Evolutionary conservation across 2,113 vertebrate genomes (phyloP).

Genomic region (Tenrec ecaudatus): DNA sequence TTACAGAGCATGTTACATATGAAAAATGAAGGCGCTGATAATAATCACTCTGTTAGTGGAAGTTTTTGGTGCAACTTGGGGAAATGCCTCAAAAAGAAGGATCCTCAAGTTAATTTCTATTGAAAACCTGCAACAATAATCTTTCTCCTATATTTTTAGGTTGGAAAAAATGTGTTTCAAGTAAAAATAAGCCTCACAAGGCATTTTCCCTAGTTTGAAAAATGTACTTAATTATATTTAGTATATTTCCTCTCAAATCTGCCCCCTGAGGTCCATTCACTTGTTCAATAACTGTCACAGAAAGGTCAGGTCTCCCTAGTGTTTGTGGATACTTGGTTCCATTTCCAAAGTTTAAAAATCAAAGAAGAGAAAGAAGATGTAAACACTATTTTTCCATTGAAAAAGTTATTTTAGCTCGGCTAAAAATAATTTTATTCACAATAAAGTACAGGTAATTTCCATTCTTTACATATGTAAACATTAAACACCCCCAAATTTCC

Average conservation of each 20-base stretch:
- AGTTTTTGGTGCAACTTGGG: constrained; percentile 56
- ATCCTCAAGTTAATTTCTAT: constrained; percentile 60
- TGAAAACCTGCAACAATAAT: constrained; percentile 59
- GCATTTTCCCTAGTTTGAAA: constrained; percentile 49
- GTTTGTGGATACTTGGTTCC: constrained; percentile 47
- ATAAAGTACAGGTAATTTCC: neutral
- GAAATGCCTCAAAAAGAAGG: constrained; percentile 61
- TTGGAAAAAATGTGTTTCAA: constrained; percentile 56
- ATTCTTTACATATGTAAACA: neutral
- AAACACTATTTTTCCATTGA: neutral
- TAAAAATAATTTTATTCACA: neutral
- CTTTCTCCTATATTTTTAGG: constrained; percentile 49
- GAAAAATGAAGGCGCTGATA: constrained; percentile 46
- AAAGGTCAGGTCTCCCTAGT: constrained; percentile 51
- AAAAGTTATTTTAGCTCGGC: neutral
- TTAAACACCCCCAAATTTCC: neutral
- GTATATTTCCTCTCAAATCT: neutral
- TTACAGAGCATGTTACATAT: constrained; percentile 36
- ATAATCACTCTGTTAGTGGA: constrained; percentile 64
- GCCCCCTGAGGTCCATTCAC: constrained; percentile 5
- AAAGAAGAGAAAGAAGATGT: constrained; percentile 55
- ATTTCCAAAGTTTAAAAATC: constrained; percentile 62
- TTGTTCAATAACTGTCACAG: constrained; percentile 58
- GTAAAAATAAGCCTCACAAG: constrained; percentile 47
- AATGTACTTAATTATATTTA: constrained; percentile 70